Conservation (phyloP, 2,113 vertebrate species). For the Mus spicilegus region DNA sequence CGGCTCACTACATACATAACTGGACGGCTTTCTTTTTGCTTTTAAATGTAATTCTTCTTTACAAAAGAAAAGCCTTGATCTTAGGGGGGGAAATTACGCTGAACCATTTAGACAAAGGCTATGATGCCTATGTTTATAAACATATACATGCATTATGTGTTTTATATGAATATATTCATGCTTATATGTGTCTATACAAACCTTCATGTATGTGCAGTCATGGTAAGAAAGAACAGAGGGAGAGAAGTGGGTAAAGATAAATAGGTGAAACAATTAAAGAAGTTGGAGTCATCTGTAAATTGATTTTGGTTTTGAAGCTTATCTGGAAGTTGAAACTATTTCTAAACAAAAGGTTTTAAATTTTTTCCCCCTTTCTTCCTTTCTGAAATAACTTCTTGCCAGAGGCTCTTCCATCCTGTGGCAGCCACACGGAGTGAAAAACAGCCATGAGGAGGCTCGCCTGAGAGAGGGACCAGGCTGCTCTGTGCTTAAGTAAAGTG, state of each 20-base stretch:
- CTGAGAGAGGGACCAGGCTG: not conserved
- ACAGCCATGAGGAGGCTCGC: not conserved
- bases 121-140: fast-evolving
- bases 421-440: not conserved
- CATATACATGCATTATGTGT: not conserved
- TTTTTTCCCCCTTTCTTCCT: not conserved
- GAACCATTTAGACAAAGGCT: slow-evolving; percentile 31
- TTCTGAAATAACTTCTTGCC: not conserved
- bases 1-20: not conserved
- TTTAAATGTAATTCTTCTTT: slow-evolving; percentile 14
- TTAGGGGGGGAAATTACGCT: not conserved
- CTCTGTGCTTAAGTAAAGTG: not conserved
- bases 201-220: not conserved
- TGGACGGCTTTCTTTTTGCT: not conserved
- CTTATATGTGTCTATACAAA: no score
- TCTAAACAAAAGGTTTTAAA: not conserved
- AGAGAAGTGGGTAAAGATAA: not conserved
- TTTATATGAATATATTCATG: not conserved
- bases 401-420: not conserved
- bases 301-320: slow-evolving; percentile 23
- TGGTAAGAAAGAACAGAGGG: not conserved
- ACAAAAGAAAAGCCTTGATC: not conserved
- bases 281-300: not conserved
- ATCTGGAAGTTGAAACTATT: slow-evolving; percentile 5
- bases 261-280: not conserved